A percentile compares a stretch with the other conserved stretches of the same genome.
Conservation (phyloP, 2,888 invertebrate species). For the Gryllus longicercus region DNA sequence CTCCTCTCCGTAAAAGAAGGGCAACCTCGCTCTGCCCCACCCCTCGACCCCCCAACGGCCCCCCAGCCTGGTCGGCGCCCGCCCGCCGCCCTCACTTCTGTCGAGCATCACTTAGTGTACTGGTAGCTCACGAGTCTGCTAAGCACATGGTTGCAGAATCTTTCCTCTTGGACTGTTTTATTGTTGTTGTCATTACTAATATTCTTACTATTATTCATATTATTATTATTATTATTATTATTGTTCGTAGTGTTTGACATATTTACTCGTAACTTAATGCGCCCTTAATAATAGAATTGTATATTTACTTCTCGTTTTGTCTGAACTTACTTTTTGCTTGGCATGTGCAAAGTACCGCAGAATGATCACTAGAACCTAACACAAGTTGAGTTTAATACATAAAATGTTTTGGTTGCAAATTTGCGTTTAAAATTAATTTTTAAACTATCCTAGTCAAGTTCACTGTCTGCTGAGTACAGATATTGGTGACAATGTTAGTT, state of each 20-base stretch:
- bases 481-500: background rate
- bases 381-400: background rate
- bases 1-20: too few species aligned
- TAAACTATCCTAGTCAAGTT: background rate
- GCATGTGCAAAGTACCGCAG: constrained; percentile 17
- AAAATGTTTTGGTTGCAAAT: background rate
- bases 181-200: too few species aligned
- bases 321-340: background rate
- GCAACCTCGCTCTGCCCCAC: background rate
- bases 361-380: background rate
- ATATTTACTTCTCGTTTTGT: background rate
- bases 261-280: background rate
- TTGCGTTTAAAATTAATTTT: background rate
- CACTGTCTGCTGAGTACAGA: background rate
- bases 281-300: background rate
- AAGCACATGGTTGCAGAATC: background rate
- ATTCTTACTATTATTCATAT: too few species aligned
- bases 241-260: background rate
- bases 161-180: background rate
- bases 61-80: background rate
- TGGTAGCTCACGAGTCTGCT: background rate
- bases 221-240: background rate
- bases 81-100: background rate
- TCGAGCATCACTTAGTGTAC: background rate
- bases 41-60: background rate